These are phyloP conservation scores for Danio aesculapii DNA, from an alignment of 2,797 vertebrate genomes.

Conservation along the genomic window DNA sequence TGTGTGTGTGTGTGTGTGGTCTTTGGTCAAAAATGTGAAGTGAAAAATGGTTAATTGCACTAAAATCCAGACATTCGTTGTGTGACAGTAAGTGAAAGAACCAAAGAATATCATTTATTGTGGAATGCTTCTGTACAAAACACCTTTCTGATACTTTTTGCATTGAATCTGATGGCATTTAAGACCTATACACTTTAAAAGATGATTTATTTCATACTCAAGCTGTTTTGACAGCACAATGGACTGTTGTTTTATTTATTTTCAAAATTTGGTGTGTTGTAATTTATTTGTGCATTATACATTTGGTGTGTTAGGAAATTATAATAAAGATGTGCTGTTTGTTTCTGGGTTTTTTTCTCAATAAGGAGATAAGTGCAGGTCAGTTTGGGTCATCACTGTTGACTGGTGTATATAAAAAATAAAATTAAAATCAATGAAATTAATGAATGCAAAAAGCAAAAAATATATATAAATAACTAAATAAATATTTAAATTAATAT, in stretches of 20 bases:
- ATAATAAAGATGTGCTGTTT: neutral
- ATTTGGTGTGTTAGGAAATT: too few relatives aligned
- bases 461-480: too few relatives aligned
- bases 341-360: neutral
- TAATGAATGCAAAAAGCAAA: too few relatives aligned
- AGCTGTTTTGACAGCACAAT: neutral
- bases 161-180: neutral
- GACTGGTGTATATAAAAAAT: too few relatives aligned
- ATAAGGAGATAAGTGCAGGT: too few relatives aligned
- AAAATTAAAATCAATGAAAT: too few relatives aligned
- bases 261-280: neutral
- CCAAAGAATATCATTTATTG: too few relatives aligned
- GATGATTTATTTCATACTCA: too few relatives aligned
- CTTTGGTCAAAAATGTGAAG: constrained; percentile 46
- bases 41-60: constrained; percentile 48
- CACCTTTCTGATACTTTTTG: neutral
- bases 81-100: neutral
- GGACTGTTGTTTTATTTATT: neutral
- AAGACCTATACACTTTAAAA: neutral
- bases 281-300: too few relatives aligned
- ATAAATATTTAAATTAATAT: too few relatives aligned
- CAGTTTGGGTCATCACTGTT: too few relatives aligned
- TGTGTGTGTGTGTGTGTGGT: neutral
- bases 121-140: too few relatives aligned
- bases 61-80: constrained; percentile 24